Evolutionary conservation across 2,113 vertebrate species (phyloP), one percentile per base, ranked within the genome.

Genomic region (Pterocles burchelli): DNA sequence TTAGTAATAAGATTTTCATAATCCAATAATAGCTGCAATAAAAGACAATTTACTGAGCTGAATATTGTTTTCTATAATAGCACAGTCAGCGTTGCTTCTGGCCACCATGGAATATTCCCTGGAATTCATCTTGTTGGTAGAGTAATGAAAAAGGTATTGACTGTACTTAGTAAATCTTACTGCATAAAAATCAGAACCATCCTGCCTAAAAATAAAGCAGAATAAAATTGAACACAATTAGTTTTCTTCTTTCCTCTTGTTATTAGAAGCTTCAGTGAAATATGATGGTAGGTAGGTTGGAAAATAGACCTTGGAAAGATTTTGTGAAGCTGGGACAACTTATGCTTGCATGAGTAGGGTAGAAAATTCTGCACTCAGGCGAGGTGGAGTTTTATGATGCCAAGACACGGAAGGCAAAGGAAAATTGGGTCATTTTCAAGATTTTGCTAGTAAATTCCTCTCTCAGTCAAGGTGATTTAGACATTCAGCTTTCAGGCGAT

Each of bases 1-100:
- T 95, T 95, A 90, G n/a, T 77, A 94, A 88, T 77, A 88, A 88
- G 90, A 77, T 80, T 96, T 92, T 84, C 68, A 86, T 96, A 95
- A 93, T 93, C 63, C 65, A 83, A 38, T 95, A 90, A 92, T 59
- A 81, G 72, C 29, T 86, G 83, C 68, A 93, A 74, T 96, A 90
- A 90, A 84, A 19, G 61, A 71, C 46, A 90, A 90, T 71, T 92
- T 92, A 80, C 24, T 77, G 83, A 77, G 20, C 43, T 80, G 79
- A 77, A 43, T 73, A 59, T 34, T 61, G n/a, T 38, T 86, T 34
- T 17, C 51, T 90, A 1, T 61, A 78, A 54, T 67, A 43, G 26
- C 46, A 66, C 13, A 36, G 26, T 20, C 9, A 65, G n/a, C 19
- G 18, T 45, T 94, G 41, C 46, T 90, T 82, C 73, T 80, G 43